A percentile compares a stretch with the other conserved stretches of the same genome.
Conservation (phyloP, 2,113 vertebrate species). For the Thamnophis sirtalis region DNA sequence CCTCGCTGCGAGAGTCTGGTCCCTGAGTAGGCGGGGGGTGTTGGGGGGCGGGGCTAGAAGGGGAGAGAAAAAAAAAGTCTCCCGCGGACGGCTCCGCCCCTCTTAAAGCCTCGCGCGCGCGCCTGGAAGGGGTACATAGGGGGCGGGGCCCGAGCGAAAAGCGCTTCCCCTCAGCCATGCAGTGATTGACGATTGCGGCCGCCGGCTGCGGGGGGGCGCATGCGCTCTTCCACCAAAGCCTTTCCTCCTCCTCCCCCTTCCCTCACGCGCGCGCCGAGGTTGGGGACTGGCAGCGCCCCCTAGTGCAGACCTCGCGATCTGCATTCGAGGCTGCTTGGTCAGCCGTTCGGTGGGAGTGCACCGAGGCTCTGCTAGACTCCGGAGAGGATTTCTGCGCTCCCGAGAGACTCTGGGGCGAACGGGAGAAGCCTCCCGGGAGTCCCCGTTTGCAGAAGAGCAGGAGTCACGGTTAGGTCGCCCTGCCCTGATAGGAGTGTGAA, state of each 20-base stretch:
- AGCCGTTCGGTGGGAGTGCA: no score
- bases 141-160: background rate
- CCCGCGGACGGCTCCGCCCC: background rate
- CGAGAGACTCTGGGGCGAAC: background rate
- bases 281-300: background rate
- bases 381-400: background rate
- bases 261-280: no score
- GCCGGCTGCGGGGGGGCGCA: background rate
- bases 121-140: background rate
- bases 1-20: accelerated
- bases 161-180: background rate
- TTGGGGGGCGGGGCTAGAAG: no score
- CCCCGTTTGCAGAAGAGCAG: background rate
- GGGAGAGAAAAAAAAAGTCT: no score
- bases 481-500: background rate
- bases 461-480: background rate
- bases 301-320: background rate
- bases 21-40: background rate
- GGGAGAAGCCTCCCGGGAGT: background rate
- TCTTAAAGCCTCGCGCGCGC: background rate
- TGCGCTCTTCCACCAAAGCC: background rate
- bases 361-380: background rate
- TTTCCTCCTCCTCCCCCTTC: no score
- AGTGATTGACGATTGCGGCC: background rate
- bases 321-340: background rate